Evolutionary conservation across 2,797 vertebrate genomes (phyloP).

Genomic region (Novumbra hubbsi): DNA sequence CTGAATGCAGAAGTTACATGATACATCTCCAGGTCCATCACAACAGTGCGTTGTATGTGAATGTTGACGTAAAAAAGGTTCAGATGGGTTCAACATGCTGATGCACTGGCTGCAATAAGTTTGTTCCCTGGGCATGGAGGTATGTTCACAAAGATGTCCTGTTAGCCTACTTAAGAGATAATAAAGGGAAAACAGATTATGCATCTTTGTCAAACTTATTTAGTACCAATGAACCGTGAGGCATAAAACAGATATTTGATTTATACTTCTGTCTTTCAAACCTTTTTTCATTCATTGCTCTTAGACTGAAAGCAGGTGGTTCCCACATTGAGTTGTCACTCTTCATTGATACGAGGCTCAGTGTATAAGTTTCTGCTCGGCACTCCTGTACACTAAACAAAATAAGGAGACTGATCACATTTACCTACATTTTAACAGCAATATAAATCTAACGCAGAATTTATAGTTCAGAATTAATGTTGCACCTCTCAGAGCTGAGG

Average conservation of each 20-base stretch:
- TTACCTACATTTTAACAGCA: background rate
- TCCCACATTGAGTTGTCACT: background rate
- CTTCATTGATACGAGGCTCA: background rate
- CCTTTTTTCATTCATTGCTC: background rate
- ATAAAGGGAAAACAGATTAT: background rate
- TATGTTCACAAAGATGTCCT: background rate
- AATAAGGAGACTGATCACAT: background rate
- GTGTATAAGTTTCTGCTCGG: background rate
- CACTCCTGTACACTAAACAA: background rate
- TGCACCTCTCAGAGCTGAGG: no score
- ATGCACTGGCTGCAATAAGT: background rate
- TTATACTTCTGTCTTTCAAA: background rate
- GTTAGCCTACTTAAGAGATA: background rate
- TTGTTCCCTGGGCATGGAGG: background rate
- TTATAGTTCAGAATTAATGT: background rate
- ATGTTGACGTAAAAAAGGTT: background rate
- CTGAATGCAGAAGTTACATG: background rate
- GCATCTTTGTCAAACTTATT: background rate
- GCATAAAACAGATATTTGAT: background rate
- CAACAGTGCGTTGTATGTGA: background rate
- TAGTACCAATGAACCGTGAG: background rate
- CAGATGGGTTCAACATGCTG: background rate
- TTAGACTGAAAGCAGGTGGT: background rate
- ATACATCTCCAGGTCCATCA: conserved; percentile 2
- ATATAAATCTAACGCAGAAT: background rate